phyloP scores from a whole-genome alignment of 1,140 invertebrate species.

The Capitella teleta region DNA sequence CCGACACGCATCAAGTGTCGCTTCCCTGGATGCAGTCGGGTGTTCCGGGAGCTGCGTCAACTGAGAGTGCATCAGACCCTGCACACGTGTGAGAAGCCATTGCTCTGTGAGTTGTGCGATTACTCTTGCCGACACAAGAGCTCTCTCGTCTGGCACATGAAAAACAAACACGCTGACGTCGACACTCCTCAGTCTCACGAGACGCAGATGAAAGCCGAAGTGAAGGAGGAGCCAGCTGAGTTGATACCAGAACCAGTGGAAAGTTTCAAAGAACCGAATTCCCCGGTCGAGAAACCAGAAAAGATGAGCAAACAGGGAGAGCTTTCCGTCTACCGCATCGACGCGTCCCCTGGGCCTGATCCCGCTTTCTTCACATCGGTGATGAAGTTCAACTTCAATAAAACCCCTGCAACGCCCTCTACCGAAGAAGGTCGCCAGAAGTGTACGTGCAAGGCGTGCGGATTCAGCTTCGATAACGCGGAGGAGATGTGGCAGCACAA shows the following conservation, averaged over 20 bases:
- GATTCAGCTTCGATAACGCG: neutral
- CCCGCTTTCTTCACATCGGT: neutral
- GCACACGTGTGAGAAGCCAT: conserved; percentile 8
- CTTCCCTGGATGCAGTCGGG: conserved; percentile 4
- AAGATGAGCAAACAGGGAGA: neutral
- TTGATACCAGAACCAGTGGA: neutral
- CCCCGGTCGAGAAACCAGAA: neutral
- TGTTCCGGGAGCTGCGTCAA: conserved; percentile 5
- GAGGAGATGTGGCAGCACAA: conserved; percentile 6
- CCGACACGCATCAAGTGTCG: neutral
- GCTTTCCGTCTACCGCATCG: neutral
- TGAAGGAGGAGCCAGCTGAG: neutral
- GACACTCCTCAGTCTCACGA: neutral
- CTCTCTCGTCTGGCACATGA: conserved; percentile 13
- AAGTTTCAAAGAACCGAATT: neutral
- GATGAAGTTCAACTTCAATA: conserved; percentile 6
- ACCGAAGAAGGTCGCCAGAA: neutral
- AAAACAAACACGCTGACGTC: conserved; percentile 8
- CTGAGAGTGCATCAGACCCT: conserved; percentile 9
- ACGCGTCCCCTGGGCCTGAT: neutral
- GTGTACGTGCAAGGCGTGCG: conserved; percentile 3
- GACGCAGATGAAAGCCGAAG: neutral
- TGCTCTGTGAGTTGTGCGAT: conserved; percentile 2
- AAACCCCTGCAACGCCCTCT: too few relatives aligned
- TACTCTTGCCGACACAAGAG: conserved; percentile 6